Base-by-base conservation (phyloP, 2,113 vertebrate species). In the Gorsachius goisagi region DNA sequence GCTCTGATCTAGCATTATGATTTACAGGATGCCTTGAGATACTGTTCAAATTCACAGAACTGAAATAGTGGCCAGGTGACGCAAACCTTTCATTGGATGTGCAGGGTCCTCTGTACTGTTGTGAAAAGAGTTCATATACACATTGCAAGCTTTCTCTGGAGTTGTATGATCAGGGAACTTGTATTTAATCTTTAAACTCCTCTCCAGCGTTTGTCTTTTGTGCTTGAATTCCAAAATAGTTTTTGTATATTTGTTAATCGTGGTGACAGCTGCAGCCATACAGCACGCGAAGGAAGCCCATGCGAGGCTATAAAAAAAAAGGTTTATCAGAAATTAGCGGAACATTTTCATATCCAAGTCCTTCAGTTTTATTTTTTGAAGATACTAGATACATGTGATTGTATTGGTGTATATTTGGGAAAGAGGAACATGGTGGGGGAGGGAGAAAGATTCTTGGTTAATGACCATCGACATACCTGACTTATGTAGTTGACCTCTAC, bases 251-350 rank as follows among this genome's bases (percentile, higher is more conserved):
- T 98, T 98, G 98, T 99, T 99, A 90, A 99, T 98, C 44, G 98
- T 98, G 28, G 98, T 98, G 94, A 99, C 98, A 0, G 99, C 99
- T 26, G 99, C 99, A 3, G 98, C 98, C 99, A 99, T 99, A 88
- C 99, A 99, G 95, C 99, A 99, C 1, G 99, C 98, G 37, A 99
- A 99, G 30, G 99, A 99, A 66, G 98, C 97, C 99, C 99, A 99
- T 1, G 99, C 98, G n/a, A 99, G 97, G 87, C 99, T 99, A 86
- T 32, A 41, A 95, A 95, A 35, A 84, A 80, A 95, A 95, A 77
- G 21, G 33, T 33, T 33, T 27, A 30, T 32, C 58, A 94, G 33
- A 85, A 93, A 71, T 94, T 86, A 83, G 75, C 16, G 69, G 39
- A 75, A 26, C 4, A 22, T 49, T 86, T 84, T 64, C 49, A 64